Conservation (phyloP, 2,888 invertebrate genomes). For the Epsilonema sp. region DNA sequence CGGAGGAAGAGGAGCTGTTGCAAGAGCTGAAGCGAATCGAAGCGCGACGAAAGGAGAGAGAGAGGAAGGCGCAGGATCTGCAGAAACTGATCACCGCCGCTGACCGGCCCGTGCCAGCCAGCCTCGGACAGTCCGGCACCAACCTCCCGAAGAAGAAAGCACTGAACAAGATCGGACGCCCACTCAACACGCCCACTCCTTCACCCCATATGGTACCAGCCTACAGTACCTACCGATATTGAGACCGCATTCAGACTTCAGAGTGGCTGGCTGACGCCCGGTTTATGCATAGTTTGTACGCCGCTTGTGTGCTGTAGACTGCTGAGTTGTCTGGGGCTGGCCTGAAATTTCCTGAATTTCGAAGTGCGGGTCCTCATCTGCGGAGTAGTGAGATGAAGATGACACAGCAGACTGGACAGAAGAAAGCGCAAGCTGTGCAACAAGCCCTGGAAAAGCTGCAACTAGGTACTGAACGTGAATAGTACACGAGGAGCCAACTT, state of each 20-base stretch:
- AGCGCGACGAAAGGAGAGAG: slow-evolving; percentile 81
- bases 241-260: too few relatives aligned
- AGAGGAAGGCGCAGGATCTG: slow-evolving; percentile 89
- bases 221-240: too few relatives aligned
- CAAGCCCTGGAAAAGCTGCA: slow-evolving; percentile 69
- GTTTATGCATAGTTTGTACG: too few relatives aligned
- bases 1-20: slow-evolving; percentile 78
- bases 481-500: too few relatives aligned
- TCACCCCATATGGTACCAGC: too few relatives aligned
- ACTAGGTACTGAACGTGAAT: too few relatives aligned
- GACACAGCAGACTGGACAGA: slow-evolving; percentile 86
- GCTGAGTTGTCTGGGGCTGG: slow-evolving; percentile 39
- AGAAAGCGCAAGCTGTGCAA: slow-evolving; percentile 89
- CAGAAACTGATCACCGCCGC: slow-evolving; percentile 86
- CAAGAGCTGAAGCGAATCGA: slow-evolving; percentile 78
- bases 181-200: too few relatives aligned
- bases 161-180: too few relatives aligned
- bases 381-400: slow-evolving; percentile 62
- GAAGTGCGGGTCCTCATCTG: slow-evolving; percentile 60
- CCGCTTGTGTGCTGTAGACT: neutral
- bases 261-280: too few relatives aligned
- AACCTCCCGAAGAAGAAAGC: too few relatives aligned
- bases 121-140: too few relatives aligned
- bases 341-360: slow-evolving; percentile 86
- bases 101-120: too few relatives aligned